These are phyloP conservation scores for Arbacia lixula DNA, from an alignment of 53 echinoderm and acorn worm species.

Conservation along the genomic window DNA sequence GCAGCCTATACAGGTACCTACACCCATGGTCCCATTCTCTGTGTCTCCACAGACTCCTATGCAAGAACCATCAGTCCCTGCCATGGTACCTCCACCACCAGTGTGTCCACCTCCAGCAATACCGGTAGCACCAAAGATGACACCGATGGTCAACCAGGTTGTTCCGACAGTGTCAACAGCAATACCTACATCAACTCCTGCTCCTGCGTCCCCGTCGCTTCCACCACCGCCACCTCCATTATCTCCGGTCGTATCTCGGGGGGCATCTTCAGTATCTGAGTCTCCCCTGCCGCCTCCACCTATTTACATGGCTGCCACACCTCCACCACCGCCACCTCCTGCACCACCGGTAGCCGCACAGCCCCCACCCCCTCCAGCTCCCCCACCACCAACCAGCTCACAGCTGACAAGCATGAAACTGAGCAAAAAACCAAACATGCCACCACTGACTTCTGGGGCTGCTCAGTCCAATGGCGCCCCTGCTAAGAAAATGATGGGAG, in stretches of 20 bases:
- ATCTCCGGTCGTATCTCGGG: slow-evolving; percentile 11
- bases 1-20: slow-evolving; percentile 31
- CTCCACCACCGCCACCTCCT: slow-evolving; percentile 56
- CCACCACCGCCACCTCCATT: slow-evolving; percentile 61
- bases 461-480: neutral
- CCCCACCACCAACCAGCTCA: slow-evolving; percentile 41
- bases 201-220: slow-evolving; percentile 56
- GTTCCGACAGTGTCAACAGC: slow-evolving; percentile 17
- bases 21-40: neutral
- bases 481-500: neutral
- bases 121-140: slow-evolving; percentile 16
- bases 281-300: slow-evolving; percentile 52
- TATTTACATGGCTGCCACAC: slow-evolving; percentile 1
- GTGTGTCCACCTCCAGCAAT: slow-evolving; percentile 37
- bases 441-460: neutral
- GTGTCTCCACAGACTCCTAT: slow-evolving; percentile 1
- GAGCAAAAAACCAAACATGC: slow-evolving; percentile 17
- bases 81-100: slow-evolving; percentile 46
- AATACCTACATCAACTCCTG: slow-evolving; percentile 43
- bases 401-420: slow-evolving; percentile 44
- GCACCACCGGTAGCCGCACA: slow-evolving; percentile 27
- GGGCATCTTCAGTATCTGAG: slow-evolving; percentile 13
- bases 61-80: slow-evolving; percentile 25
- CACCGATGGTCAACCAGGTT: neutral
- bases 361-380: slow-evolving; percentile 49